Percentiles rank a stretch among this genome's conserved stretches.
phyloP scores from a whole-genome alignment of 2,888 invertebrate species.

The Disparrhopalites patrizii region DNA sequence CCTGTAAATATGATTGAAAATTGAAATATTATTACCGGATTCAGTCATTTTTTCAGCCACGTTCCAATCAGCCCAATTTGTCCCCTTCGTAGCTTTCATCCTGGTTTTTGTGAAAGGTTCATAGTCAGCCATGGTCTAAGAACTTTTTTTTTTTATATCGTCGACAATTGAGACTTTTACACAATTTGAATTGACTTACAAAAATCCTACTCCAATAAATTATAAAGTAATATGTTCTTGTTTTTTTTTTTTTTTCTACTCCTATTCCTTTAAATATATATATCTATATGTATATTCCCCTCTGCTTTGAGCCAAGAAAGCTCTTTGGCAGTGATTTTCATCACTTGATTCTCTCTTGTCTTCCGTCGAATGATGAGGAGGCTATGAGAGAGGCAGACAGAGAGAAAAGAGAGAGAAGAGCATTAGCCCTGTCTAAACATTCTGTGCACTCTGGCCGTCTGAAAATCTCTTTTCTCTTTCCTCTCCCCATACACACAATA shows the following conservation, averaged over 20 bases:
- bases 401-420: not conserved
- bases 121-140: slow-evolving; percentile 20
- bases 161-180: not conserved
- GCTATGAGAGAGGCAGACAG: not conserved
- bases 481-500: not conserved
- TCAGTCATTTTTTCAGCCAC: slow-evolving; percentile 38
- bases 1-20: not conserved
- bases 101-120: slow-evolving; percentile 2
- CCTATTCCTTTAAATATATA: too few relatives aligned
- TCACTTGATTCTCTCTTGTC: not conserved
- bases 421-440: not conserved
- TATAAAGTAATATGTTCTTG: not conserved
- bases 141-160: not conserved
- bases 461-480: not conserved
- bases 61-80: slow-evolving; percentile 41
- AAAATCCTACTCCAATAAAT: slow-evolving; percentile 5
- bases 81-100: slow-evolving; percentile 20
- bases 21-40: slow-evolving; percentile 30
- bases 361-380: not conserved
- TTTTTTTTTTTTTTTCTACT: too few relatives aligned
- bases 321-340: too few relatives aligned
- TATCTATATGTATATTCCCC: too few relatives aligned
- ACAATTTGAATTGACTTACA: not conserved
- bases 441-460: not conserved
- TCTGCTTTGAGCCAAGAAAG: too few relatives aligned